Conservation (phyloP, 2,797 vertebrate species). For the Tadarida brasiliensis region DNA sequence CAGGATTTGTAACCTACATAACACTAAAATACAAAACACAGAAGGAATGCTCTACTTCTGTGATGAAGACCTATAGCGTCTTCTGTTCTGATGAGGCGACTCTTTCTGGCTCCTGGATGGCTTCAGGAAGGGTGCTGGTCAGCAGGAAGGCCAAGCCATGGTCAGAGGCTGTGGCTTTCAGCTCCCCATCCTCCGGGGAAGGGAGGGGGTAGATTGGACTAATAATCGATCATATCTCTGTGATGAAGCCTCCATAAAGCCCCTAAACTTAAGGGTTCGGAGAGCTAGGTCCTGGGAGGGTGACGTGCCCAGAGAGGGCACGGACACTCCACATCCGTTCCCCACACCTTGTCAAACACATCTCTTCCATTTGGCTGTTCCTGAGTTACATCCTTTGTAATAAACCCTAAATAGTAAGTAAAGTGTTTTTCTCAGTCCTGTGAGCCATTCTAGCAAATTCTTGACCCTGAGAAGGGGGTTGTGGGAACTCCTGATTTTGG, state of each 20-base stretch:
- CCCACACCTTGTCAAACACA: too few species aligned
- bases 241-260: background rate
- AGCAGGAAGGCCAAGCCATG: background rate
- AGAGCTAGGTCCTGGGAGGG: background rate
- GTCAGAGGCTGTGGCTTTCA: background rate
- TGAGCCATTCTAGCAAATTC: background rate
- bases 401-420: background rate
- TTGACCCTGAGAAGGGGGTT: background rate
- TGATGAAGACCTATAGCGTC: background rate
- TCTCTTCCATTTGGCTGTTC: background rate
- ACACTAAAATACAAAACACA: background rate
- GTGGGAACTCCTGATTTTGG: background rate
- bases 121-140: background rate
- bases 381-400: background rate
- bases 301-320: background rate
- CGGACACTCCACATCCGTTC: background rate
- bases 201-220: background rate
- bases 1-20: background rate
- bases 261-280: background rate
- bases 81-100: background rate
- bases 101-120: background rate
- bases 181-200: background rate
- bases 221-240: background rate
- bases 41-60: background rate
- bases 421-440: background rate